phyloP scores from a whole-genome alignment of 2,113 vertebrate species.

The Pampusana beccarii region DNA sequence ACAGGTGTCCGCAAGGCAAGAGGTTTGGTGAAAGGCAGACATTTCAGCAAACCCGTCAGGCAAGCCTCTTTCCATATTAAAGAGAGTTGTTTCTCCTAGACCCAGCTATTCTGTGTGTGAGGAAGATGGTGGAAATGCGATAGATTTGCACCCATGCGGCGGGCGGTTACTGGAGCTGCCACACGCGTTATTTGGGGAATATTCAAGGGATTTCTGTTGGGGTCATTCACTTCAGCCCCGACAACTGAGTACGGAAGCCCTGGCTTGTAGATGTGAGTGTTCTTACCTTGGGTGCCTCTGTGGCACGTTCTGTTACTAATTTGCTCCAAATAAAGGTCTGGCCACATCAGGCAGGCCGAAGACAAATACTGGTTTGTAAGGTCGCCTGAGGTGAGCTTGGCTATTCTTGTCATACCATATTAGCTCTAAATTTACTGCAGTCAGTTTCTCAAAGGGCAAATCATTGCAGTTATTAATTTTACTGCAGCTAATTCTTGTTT shows the following conservation, averaged over 20 bases:
- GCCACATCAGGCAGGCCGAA: neutral
- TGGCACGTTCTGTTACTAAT: neutral
- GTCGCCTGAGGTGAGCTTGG: neutral
- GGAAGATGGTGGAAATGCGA: neutral
- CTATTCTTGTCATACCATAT: neutral
- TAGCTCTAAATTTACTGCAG: conserved; percentile 4
- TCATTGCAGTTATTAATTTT: conserved; percentile 9
- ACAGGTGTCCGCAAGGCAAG: neutral
- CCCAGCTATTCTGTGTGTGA: neutral
- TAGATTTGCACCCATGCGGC: neutral
- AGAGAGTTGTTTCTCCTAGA: neutral
- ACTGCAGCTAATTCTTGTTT: neutral
- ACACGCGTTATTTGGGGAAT: neutral
- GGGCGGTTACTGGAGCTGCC: too few species aligned
- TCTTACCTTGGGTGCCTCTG: neutral
- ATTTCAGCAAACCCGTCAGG: neutral
- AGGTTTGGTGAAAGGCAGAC: neutral
- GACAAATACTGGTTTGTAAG: neutral
- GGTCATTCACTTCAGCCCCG: neutral
- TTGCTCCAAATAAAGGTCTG: neutral
- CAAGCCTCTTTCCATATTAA: neutral
- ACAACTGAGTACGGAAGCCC: neutral
- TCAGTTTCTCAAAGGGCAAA: conserved; percentile 3
- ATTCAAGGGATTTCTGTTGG: neutral
- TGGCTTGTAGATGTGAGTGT: neutral